Evolutionary conservation across 2,888 invertebrate species (phyloP).

Genomic region (Chrysodeixis includens): DNA sequence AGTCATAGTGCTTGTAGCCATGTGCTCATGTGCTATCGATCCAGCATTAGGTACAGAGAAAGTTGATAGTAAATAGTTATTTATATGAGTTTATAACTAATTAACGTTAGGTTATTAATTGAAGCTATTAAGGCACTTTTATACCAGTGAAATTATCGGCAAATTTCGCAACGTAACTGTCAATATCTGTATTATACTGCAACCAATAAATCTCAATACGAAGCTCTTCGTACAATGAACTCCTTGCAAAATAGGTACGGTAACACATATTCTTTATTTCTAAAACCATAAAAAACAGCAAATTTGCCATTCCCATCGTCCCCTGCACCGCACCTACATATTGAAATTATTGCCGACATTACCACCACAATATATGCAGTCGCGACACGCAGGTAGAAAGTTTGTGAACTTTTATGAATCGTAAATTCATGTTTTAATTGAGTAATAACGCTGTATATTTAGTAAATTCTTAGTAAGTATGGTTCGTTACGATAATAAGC

Average conservation of each 20-base stretch:
- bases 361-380: conserved; percentile 60
- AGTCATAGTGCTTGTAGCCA: conserved; percentile 20
- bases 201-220: not conserved
- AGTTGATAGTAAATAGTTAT: conserved; percentile 18
- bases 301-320: conserved; percentile 49
- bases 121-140: not conserved
- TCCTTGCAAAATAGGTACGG: conserved; percentile 8
- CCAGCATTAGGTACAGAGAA: conserved; percentile 21
- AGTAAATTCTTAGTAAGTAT: conserved; percentile 55
- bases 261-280: conserved; percentile 20
- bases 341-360: conserved; percentile 60
- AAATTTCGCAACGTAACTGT: not conserved
- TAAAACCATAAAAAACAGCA: conserved; percentile 42
- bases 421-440: conserved; percentile 63
- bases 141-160: not conserved
- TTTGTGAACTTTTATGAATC: conserved; percentile 62
- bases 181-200: too few species aligned
- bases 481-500: conserved; percentile 47
- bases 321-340: conserved; percentile 58
- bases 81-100: conserved; percentile 20
- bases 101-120: conserved; percentile 15
- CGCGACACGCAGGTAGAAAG: conserved; percentile 61
- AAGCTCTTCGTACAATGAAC: not conserved
- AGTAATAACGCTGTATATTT: conserved; percentile 58
- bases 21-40: conserved; percentile 21